These are phyloP conservation scores for Subacronicta megacephala DNA, from an alignment of 2,888 invertebrate species.

Conservation along the genomic window DNA sequence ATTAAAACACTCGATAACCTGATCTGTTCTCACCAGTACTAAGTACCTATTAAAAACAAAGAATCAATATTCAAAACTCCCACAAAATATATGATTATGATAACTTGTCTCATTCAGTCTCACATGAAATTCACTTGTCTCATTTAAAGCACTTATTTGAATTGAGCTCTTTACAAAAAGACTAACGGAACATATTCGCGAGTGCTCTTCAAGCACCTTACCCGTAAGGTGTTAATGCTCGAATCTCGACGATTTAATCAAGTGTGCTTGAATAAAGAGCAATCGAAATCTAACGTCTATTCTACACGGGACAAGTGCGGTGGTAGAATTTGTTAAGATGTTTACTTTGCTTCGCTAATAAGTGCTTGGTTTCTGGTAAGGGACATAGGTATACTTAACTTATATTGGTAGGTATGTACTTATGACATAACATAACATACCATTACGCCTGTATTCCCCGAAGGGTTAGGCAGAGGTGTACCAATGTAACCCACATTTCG, in stretches of 20 bases:
- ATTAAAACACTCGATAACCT: no score
- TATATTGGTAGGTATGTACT: no score
- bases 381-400: neutral
- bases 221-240: slow-evolving; percentile 62
- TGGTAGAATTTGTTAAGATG: slow-evolving; percentile 33
- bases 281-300: slow-evolving; percentile 54
- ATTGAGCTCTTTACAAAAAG: slow-evolving; percentile 49
- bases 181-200: slow-evolving; percentile 79
- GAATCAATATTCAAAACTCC: neutral
- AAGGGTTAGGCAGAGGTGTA: no score
- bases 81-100: slow-evolving; percentile 17
- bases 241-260: slow-evolving; percentile 70
- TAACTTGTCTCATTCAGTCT: slow-evolving; percentile 35
- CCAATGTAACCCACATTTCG: no score
- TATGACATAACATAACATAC: neutral
- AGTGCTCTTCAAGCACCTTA: slow-evolving; percentile 60
- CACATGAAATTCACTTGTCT: slow-evolving; percentile 42
- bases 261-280: slow-evolving; percentile 55
- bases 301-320: slow-evolving; percentile 26
- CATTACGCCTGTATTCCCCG: no score
- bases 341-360: slow-evolving; percentile 39
- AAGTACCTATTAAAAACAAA: no score
- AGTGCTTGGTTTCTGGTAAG: slow-evolving; percentile 31
- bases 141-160: slow-evolving; percentile 50
- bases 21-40: no score